Base-by-base conservation (phyloP, 2,113 vertebrate species). In the Dendrocopos noguchii region DNA sequence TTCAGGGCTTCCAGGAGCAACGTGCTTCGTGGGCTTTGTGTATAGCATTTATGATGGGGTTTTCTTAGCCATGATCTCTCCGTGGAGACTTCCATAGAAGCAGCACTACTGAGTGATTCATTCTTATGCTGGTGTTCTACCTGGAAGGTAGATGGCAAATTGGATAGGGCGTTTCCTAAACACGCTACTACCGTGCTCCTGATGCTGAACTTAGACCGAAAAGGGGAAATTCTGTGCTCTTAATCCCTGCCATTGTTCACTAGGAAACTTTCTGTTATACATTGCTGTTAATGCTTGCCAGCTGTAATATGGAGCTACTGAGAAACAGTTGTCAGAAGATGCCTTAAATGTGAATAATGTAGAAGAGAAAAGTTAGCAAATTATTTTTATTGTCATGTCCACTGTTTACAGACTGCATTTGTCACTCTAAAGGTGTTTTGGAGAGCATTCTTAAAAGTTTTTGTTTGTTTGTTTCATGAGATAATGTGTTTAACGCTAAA, bases 141-240 rank as follows among this genome's bases (percentile, higher is more conserved):
- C 25, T 27, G 67, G 21, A 44, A 68, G 42, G 64, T 1, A 7
- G 31, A 39, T 34, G 74, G 29, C 33, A 14, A 39, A 31, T 9
- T 61, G 64, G 39, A 4, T 12, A 4, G 2, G 5, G 67, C 39
- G 2, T 6, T 46, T 22, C 8, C 29, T 24, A 33, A 55, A 22
- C 1, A 1, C 1, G 47, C 16, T 34, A 6, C 6, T 20, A 1
- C 21, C 11, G 25, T 31, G 42, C 44, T 50, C 19, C 34, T 29
- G 0, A 28, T 31, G 55, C 7, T 56, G 15, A 25, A 18, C 8
- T n/a, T 55, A 25, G 24, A 1, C 19, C 11, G 19, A 14, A 53
- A 67, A 36, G 20, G 27, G 36, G 18, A 61, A 16, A 9, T 59
- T 31, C 34, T 46, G 15, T 10, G 4, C 8, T 6, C 31, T 16